phyloP scores from a whole-genome alignment of 2,113 vertebrate genomes.

The Phrynosoma blainvillii region DNA sequence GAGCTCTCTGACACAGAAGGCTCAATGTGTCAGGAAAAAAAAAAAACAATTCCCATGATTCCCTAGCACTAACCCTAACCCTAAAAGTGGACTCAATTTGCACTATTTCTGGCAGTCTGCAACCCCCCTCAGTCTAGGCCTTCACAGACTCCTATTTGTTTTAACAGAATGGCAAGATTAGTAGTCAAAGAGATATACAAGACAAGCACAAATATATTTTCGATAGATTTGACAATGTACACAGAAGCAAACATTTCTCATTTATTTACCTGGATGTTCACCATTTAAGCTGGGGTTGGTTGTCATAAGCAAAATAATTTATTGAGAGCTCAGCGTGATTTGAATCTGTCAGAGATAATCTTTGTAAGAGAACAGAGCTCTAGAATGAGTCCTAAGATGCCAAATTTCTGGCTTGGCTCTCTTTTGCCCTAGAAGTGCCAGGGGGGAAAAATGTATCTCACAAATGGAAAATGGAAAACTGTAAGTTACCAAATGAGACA shows the following conservation, averaged over 20 bases:
- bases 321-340: slow-evolving; percentile 41
- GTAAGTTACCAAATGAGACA: neutral
- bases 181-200: slow-evolving; percentile 8
- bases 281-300: slow-evolving; percentile 24
- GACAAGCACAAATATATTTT: slow-evolving; percentile 26
- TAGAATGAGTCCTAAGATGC: neutral
- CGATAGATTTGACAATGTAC: slow-evolving; percentile 34
- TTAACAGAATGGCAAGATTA: neutral
- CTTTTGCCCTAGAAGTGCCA: neutral
- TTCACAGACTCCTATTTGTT: neutral
- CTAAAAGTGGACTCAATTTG: too few relatives aligned
- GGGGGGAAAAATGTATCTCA: neutral
- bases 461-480: rapidly evolving
- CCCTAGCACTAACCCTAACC: too few relatives aligned
- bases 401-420: neutral
- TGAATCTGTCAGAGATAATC: slow-evolving; percentile 24
- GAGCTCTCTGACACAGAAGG: too few relatives aligned
- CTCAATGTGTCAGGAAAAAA: too few relatives aligned
- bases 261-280: slow-evolving; percentile 32
- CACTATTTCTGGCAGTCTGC: too few relatives aligned
- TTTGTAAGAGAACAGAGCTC: neutral
- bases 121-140: too few relatives aligned
- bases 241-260: slow-evolving; percentile 30
- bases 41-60: too few relatives aligned
- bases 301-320: slow-evolving; percentile 24